phyloP scores from a whole-genome alignment of 1,140 invertebrate genomes.

The Brachionus paranguensis region DNA sequence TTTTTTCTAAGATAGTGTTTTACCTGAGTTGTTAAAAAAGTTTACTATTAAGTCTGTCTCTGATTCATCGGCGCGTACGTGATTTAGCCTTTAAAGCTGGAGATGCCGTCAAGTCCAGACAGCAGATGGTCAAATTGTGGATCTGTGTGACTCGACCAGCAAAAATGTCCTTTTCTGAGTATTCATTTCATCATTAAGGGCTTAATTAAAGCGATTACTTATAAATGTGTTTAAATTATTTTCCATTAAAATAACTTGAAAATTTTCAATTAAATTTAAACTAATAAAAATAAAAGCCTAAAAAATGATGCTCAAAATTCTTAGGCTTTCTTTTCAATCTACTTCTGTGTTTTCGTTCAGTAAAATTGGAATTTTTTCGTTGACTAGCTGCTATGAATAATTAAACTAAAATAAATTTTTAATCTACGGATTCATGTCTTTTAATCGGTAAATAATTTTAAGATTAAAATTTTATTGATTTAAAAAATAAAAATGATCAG shows the following conservation, averaged over 20 bases:
- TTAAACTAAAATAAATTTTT: neutral
- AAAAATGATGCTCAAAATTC: neutral
- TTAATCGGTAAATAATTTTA: neutral
- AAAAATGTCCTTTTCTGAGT: neutral
- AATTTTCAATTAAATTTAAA: neutral
- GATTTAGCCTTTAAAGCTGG: neutral
- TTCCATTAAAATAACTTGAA: neutral
- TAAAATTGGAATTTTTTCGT: neutral
- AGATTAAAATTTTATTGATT: slow-evolving; percentile 3
- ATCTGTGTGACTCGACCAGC: neutral
- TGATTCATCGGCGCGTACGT: neutral
- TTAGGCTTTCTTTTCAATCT: neutral
- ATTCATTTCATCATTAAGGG: neutral
- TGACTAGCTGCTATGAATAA: neutral
- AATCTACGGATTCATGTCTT: neutral
- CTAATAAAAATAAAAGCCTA: neutral
- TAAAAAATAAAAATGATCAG: neutral
- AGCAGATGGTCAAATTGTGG: neutral
- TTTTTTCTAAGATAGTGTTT: neutral
- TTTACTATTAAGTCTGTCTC: neutral
- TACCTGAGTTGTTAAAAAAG: neutral
- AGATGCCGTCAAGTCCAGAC: neutral
- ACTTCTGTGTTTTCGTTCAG: neutral
- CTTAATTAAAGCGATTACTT: neutral
- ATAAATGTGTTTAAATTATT: neutral